A percentile compares a stretch with the other conserved stretches of the same genome.
Conservation (phyloP, 2,888 invertebrate genomes). For the Lithophane semibrunnea region DNA sequence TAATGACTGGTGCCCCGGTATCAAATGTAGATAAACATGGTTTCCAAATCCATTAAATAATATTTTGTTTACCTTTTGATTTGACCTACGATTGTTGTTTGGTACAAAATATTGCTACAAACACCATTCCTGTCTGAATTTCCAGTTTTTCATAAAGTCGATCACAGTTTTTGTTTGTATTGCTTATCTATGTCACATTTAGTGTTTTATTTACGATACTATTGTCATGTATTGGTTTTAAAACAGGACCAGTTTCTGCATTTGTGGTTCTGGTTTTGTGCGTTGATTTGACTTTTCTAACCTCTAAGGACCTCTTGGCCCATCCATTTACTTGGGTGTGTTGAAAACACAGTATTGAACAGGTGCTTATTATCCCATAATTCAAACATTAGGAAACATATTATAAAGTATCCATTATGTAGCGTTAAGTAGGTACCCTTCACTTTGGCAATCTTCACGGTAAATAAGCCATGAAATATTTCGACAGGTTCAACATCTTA, state of each 20-base stretch:
- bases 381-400: constrained; percentile 50
- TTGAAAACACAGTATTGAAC: constrained; percentile 26
- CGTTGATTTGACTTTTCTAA: constrained; percentile 13
- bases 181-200: too few relatives aligned
- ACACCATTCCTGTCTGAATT: background rate
- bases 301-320: constrained; percentile 14
- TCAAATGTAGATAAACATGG: constrained; percentile 6
- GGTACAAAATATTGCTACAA: background rate
- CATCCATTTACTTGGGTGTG: constrained; percentile 18
- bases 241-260: background rate
- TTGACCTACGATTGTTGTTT: background rate
- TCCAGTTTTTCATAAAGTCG: background rate
- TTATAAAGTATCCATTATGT: constrained; percentile 42
- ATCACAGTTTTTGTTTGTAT: background rate
- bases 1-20: constrained; percentile 46
- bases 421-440: constrained; percentile 48
- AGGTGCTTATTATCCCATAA: constrained; percentile 38
- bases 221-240: background rate
- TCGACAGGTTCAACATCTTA: constrained; percentile 25
- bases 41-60: constrained; percentile 39
- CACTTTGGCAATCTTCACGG: constrained; percentile 50
- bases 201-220: background rate
- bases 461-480: constrained; percentile 54
- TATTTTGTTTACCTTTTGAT: constrained; percentile 7
- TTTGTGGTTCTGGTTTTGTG: background rate